Evolutionary conservation across 1,140 invertebrate species (phyloP).

Genomic region (Drosophila nasuta): DNA sequence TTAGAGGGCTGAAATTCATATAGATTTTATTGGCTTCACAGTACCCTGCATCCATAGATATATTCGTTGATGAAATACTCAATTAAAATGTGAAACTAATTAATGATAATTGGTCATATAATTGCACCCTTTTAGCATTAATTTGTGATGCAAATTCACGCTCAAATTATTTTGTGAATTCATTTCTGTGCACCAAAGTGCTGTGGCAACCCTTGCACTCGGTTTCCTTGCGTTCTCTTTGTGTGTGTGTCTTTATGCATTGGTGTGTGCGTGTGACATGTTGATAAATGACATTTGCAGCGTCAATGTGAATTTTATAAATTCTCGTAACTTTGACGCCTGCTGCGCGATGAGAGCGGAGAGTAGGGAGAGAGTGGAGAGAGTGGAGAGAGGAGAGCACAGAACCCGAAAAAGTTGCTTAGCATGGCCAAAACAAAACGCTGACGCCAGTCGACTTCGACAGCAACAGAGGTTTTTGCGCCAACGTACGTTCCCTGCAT

Average conservation of each 20-base stretch:
- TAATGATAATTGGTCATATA: no score
- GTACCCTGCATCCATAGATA: no score
- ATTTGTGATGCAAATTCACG: neutral
- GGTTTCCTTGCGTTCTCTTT: constrained; percentile 8
- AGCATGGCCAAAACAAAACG: constrained; percentile 73
- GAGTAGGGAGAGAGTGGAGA: no score
- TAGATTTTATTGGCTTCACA: no score
- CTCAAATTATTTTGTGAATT: no score
- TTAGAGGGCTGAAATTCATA: no score
- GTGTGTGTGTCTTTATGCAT: constrained; percentile 37
- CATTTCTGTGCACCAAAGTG: neutral
- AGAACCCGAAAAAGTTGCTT: constrained; percentile 44
- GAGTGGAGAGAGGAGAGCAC: neutral
- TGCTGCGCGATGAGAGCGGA: constrained; percentile 40
- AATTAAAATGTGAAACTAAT: no score
- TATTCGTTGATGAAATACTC: no score
- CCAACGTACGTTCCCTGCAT: no score
- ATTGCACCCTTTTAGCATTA: no score
- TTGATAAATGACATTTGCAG: constrained; percentile 83
- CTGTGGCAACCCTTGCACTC: neutral
- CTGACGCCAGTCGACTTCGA: constrained; percentile 50
- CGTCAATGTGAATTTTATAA: constrained; percentile 83
- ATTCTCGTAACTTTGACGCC: constrained; percentile 80
- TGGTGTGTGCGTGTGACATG: constrained; percentile 63
- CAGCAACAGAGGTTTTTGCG: constrained; percentile 30